These are phyloP conservation scores for Octopus bimaculoides DNA, from an alignment of 1,140 invertebrate species.

Conservation along the genomic window DNA sequence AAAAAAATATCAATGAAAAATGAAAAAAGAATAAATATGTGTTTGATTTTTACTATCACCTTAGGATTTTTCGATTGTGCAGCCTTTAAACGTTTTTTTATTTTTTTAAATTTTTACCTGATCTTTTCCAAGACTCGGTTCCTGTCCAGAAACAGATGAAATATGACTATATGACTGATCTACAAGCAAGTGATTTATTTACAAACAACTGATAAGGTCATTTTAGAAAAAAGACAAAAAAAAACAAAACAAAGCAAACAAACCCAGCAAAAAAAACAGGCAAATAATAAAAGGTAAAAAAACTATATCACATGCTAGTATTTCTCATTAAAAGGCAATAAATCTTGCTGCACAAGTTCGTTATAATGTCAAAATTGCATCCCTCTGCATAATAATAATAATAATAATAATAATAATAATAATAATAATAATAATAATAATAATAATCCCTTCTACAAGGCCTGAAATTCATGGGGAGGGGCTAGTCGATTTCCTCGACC, in stretches of 20 bases:
- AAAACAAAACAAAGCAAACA: not conserved
- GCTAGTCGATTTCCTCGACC: no score
- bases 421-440: no score
- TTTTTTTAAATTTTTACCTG: not conserved
- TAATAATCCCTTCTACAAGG: no score
- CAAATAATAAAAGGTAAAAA: not conserved
- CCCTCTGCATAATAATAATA: no score
- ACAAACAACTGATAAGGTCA: no score
- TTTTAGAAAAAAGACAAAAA: no score
- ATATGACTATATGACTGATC: slow-evolving; percentile 5
- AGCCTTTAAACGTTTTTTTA: not conserved
- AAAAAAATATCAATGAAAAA: not conserved
- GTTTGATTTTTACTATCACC: not conserved
- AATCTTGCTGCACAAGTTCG: no score
- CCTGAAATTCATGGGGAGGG: no score
- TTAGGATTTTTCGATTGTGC: not conserved
- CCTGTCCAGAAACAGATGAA: slow-evolving; percentile 12
- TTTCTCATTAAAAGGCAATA: no score
- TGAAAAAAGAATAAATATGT: not conserved
- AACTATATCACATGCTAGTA: no score
- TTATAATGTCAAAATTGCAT: no score
- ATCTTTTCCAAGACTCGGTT: slow-evolving; percentile 2
- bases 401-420: no score
- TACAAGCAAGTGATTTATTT: not conserved
- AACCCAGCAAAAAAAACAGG: not conserved